phyloP scores from a whole-genome alignment of 2,113 vertebrate genomes.

The human region DNA sequence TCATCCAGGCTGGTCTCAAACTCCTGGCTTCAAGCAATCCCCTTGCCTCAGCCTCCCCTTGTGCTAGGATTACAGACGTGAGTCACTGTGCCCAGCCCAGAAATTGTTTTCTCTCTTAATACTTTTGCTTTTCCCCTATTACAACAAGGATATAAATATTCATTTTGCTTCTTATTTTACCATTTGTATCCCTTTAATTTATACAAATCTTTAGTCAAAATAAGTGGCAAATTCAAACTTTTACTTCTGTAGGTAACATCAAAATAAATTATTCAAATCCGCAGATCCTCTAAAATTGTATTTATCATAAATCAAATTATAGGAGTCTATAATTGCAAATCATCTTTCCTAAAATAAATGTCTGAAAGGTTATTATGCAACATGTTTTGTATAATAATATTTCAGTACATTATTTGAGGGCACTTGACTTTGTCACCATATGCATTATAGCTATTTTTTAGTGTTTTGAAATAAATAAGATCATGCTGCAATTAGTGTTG shows the following conservation, averaged over 20 bases:
- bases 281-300: neutral
- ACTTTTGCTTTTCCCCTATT: neutral
- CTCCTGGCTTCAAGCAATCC: too few species aligned
- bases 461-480: slow-evolving; percentile 47
- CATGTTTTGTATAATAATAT: neutral
- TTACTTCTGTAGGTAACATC: neutral
- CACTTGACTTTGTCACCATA: neutral
- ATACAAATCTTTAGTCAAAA: neutral
- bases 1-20: too few species aligned
- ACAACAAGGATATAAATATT: neutral
- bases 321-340: neutral
- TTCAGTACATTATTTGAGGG: neutral
- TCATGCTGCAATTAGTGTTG: neutral
- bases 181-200: neutral
- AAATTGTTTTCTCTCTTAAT: neutral
- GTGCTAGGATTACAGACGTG: too few species aligned
- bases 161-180: neutral
- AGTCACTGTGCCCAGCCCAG: too few species aligned
- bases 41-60: too few species aligned
- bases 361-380: neutral
- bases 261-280: neutral
- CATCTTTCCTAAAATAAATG: neutral
- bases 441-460: neutral
- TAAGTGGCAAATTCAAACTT: neutral
- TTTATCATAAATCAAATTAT: neutral